Evolutionary conservation across 2,113 vertebrate species (phyloP), one percentile per base, ranked within the genome.

Genomic region (Callipepla squamata): DNA sequence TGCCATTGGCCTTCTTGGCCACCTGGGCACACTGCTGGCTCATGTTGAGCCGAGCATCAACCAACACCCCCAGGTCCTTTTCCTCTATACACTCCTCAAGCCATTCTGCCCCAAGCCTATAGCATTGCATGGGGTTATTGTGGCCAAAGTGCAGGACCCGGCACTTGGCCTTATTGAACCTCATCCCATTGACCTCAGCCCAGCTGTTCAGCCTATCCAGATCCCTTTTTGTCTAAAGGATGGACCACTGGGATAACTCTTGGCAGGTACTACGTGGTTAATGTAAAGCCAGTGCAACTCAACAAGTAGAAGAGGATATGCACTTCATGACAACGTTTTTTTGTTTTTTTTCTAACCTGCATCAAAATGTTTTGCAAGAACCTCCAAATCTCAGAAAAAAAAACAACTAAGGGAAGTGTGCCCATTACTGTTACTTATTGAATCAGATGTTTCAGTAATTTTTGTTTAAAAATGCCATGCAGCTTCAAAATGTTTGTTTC

Each of bases 391-490:
- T 74, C 63, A 92, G 44, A 25, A 76, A 88, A 76, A 70, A 25
- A 30, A 7, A 55, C 40, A 40, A 40, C 40, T 40, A 40, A 40
- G 83, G 68, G 63, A 83, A 93, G 69, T 34, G 32, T 77, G 51
- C 63, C 13, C 91, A 74, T 91, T 87, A 81, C 57, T 62, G 45
- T 75, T 91, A 15, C 48, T 69, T 30, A 58, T 66, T 90, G 89
- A 79, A 93, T 90, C 66, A 76, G 74, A 92, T 79, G 45, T 79
- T 68, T 59, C 53, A 36, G 36, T 68, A 18, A 25, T 51, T 53
- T 28, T 47, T 51, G 51, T 75, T 94, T 90, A 87, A 87, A 87
- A 87, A 83, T 83, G 51, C 32, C 38, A 36, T 85, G 93, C 68
- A 51, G 42, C 76, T 91, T 78, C 51, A 67, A 93, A 95, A 80